These are phyloP conservation scores for Brachyptera risi DNA, from an alignment of 2,888 invertebrate genomes.

Conservation along the genomic window DNA sequence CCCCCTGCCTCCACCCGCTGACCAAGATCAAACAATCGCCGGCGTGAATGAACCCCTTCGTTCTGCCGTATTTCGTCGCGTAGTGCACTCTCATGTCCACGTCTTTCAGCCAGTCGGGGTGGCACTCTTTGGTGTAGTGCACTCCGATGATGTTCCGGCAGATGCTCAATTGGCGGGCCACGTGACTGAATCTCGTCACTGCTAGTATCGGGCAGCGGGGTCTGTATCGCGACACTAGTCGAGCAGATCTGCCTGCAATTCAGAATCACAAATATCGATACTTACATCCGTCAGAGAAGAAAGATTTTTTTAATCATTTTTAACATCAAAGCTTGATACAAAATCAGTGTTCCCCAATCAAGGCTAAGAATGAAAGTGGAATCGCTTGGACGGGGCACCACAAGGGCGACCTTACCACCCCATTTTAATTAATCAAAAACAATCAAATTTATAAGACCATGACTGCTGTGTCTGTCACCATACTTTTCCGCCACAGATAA, in stretches of 20 bases:
- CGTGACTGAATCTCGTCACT: conserved; percentile 62
- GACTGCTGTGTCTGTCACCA: too few relatives aligned
- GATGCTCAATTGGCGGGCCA: conserved; percentile 64
- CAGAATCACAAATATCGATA: too few relatives aligned
- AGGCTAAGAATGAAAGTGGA: too few relatives aligned
- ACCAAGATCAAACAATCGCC: conserved; percentile 68
- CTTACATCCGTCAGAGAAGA: too few relatives aligned
- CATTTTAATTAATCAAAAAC: too few relatives aligned
- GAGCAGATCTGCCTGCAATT: conserved; percentile 68
- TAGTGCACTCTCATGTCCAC: conserved; percentile 57
- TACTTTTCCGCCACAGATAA: too few relatives aligned
- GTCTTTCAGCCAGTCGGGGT: conserved; percentile 55
- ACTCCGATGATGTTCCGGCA: conserved; percentile 63
- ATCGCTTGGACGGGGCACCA: too few relatives aligned
- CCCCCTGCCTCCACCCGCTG: conserved; percentile 65
- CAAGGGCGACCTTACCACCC: too few relatives aligned
- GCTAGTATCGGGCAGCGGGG: conserved; percentile 73
- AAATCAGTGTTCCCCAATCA: too few relatives aligned
- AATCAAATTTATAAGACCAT: too few relatives aligned
- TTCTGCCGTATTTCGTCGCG: conserved; percentile 58
- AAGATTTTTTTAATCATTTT: too few relatives aligned
- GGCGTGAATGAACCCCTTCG: conserved; percentile 57
- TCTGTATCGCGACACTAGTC: conserved; percentile 61
- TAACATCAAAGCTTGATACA: too few relatives aligned
- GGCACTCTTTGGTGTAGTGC: conserved; percentile 53